These are phyloP conservation scores for Lethocerus indicus DNA, from an alignment of 1,140 invertebrate species.

Conservation along the genomic window DNA sequence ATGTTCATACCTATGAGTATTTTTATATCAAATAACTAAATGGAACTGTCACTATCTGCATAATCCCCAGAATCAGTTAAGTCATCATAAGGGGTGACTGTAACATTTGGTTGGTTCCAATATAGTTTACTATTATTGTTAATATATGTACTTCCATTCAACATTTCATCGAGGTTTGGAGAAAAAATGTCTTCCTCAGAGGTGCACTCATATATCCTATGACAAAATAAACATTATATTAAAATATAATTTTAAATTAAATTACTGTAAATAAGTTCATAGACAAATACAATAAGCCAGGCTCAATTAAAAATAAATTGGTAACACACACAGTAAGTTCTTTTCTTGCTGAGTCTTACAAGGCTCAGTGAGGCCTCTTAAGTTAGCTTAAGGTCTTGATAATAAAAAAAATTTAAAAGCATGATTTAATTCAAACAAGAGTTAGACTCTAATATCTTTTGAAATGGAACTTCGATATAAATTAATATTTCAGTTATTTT, in stretches of 20 bases:
- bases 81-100: conserved; percentile 7
- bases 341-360: background rate
- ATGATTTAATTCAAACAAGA: too few species aligned
- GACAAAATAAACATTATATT: conserved; percentile 27
- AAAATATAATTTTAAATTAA: conserved; percentile 2
- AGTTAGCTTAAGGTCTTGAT: background rate
- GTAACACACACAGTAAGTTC: conserved; percentile 8
- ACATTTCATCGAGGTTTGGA: conserved; percentile 39
- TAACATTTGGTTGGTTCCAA: conserved; percentile 10
- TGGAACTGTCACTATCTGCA: conserved; percentile 12
- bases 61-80: conserved; percentile 13
- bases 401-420: background rate
- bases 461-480: too few species aligned
- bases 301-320: conserved; percentile 11
- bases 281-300: conserved; percentile 9
- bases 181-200: conserved; percentile 39
- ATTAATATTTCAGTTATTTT: too few species aligned
- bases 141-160: conserved; percentile 18
- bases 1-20: background rate
- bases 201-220: conserved; percentile 30
- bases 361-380: conserved; percentile 3
- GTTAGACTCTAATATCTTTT: too few species aligned
- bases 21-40: background rate
- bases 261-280: conserved; percentile 7
- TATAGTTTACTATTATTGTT: conserved; percentile 11